These are phyloP conservation scores for Zosterops lateralis DNA, from an alignment of 2,113 vertebrate species.

Conservation along the genomic window DNA sequence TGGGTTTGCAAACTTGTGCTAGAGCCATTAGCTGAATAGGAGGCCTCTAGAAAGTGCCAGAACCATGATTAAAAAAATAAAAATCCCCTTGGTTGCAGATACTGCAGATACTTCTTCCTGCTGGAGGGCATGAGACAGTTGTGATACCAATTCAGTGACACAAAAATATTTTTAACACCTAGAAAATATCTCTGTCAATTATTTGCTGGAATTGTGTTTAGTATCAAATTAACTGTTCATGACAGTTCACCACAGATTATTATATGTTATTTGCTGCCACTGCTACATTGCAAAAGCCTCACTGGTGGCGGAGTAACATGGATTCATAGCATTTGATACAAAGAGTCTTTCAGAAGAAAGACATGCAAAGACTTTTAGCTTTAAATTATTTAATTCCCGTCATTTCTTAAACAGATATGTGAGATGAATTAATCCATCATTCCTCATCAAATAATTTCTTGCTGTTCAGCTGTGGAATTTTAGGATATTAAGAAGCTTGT, in stretches of 20 bases:
- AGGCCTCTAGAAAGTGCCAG: background rate
- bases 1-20: background rate
- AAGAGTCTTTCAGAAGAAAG: constrained; percentile 70
- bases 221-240: constrained; percentile 73
- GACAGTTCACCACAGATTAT: constrained; percentile 73
- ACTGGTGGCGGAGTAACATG: constrained; percentile 46
- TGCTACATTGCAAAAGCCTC: constrained; percentile 62
- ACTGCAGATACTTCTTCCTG: background rate
- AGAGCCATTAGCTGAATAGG: background rate
- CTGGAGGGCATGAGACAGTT: background rate
- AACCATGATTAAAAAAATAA: background rate
- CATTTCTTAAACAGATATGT: constrained; percentile 63
- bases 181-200: constrained; percentile 16
- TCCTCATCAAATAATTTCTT: constrained; percentile 58
- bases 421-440: constrained; percentile 38
- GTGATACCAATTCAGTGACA: background rate
- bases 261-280: constrained; percentile 71
- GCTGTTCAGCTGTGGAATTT: constrained; percentile 66
- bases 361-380: constrained; percentile 20
- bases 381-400: constrained; percentile 70
- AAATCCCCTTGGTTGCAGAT: background rate
- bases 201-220: constrained; percentile 66
- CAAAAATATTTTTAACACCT: constrained; percentile 1
- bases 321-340: constrained; percentile 69
- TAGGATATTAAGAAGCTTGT: constrained; percentile 66